Percentiles rank a stretch among this genome's conserved stretches.
phyloP scores from a whole-genome alignment of 2,888 invertebrate genomes.

The Oscheius sp. region DNA sequence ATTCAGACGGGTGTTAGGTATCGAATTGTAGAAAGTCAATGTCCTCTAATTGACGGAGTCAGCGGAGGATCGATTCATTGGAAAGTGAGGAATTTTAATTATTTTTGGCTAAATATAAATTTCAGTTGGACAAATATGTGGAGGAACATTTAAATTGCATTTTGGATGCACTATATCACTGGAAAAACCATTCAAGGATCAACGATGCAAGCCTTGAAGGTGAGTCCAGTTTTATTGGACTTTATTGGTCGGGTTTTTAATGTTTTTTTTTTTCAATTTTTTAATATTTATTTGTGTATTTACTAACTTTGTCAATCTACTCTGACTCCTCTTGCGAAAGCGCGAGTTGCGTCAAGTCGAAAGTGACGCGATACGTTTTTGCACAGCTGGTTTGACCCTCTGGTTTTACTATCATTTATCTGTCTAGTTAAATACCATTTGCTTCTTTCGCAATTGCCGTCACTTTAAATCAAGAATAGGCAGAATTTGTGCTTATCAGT shows the following conservation, averaged over 20 bases:
- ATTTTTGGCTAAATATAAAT: background rate
- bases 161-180: constrained; percentile 56
- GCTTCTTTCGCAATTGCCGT: no score
- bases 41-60: constrained; percentile 70
- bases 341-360: no score
- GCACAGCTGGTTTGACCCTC: no score
- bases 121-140: constrained; percentile 48
- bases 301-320: background rate
- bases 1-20: constrained; percentile 46
- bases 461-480: no score
- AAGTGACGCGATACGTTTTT: no score
- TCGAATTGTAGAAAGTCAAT: constrained; percentile 68
- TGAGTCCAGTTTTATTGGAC: constrained; percentile 20
- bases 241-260: background rate
- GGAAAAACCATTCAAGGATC: constrained; percentile 40
- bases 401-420: no score
- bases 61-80: constrained; percentile 65
- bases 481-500: no score
- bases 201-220: constrained; percentile 50
- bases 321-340: background rate
- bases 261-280: background rate
- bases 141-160: constrained; percentile 63
- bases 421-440: no score
- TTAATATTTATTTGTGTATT: background rate
- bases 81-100: constrained; percentile 30